Percentiles rank a stretch among this genome's conserved stretches.
Evolutionary conservation across 2,113 vertebrate genomes (phyloP).

Genomic region (Mustela lutreola): DNA sequence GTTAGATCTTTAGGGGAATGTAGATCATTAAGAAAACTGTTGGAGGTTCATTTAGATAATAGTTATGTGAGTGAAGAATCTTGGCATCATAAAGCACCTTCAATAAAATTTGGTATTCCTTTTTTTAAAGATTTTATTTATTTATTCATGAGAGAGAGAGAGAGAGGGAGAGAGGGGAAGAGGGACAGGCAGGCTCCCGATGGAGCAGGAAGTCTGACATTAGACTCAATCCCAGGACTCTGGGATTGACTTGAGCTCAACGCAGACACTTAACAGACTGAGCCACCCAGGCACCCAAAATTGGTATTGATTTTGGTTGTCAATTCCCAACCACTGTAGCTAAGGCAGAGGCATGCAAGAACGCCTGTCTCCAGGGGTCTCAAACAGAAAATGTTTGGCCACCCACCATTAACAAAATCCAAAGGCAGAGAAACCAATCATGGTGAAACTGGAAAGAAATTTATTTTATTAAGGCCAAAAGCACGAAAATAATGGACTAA

Average conservation of each 20-base stretch:
- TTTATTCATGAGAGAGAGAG: not conserved
- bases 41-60: not conserved
- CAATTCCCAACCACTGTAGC: not conserved
- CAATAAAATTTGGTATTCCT: not conserved
- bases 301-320: not conserved
- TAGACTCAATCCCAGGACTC: not conserved
- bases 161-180: not conserved
- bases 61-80: not conserved
- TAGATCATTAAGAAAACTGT: not conserved
- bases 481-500: not conserved
- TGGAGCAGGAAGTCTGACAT: not conserved
- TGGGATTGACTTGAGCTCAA: not conserved
- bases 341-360: not conserved
- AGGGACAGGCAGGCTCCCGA: not conserved
- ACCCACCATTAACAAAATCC: not conserved
- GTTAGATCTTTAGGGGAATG: not conserved
- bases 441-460: not conserved
- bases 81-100: not conserved
- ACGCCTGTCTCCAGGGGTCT: not conserved
- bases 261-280: not conserved
- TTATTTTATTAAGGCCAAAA: not conserved
- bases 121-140: not conserved
- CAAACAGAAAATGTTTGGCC: not conserved
- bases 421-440: not conserved
- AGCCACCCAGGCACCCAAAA: not conserved